Conservation (phyloP, 2,888 invertebrate genomes). For the Nebria brevicollis region DNA sequence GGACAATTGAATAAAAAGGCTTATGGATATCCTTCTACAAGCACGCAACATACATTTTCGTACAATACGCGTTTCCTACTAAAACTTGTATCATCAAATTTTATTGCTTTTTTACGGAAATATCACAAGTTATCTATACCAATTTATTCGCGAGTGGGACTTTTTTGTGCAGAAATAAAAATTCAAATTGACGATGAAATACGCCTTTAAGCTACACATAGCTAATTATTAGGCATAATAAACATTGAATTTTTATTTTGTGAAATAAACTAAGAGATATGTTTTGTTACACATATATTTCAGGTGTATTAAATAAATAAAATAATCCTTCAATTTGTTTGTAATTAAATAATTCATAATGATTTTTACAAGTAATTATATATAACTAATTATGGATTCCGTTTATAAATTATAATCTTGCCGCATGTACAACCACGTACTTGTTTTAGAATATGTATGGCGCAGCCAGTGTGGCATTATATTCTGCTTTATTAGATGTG, state of each 20-base stretch:
- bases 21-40: background rate
- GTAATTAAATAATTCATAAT: too few species aligned
- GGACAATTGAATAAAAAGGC: constrained; percentile 17
- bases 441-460: background rate
- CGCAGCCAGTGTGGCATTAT: background rate
- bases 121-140: background rate
- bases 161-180: background rate
- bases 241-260: too few species aligned
- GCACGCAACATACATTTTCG: background rate
- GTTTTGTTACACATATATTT: too few species aligned
- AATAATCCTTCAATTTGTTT: too few species aligned
- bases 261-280: too few species aligned
- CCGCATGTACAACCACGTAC: background rate
- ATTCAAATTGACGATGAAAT: too few species aligned
- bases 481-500: background rate
- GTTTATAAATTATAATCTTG: background rate
- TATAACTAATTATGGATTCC: background rate
- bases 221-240: too few species aligned
- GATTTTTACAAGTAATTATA: background rate
- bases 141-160: background rate
- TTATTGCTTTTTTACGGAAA: background rate
- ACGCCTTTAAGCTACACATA: too few species aligned
- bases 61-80: background rate
- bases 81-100: constrained; percentile 1
- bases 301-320: too few species aligned